phyloP scores from a whole-genome alignment of 2,888 invertebrate genomes.

The Apomyelois bistriatella region DNA sequence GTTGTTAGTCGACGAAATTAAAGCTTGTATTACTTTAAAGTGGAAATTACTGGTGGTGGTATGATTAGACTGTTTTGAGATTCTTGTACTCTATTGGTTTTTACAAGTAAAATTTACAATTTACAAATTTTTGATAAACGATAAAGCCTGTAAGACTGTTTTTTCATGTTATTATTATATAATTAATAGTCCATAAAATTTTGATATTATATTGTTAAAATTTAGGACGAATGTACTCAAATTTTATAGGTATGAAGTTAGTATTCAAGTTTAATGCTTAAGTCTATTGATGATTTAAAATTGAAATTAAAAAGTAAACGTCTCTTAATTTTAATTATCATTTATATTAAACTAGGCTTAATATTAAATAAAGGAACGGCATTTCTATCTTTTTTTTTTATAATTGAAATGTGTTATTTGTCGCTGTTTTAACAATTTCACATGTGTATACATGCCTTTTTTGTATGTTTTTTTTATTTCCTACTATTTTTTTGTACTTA shows the following conservation, averaged over 20 bases:
- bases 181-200: constrained; percentile 73
- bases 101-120: constrained; percentile 70
- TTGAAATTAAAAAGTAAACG: not conserved
- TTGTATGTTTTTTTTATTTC: not conserved
- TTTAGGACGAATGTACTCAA: constrained; percentile 55
- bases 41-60: constrained; percentile 36
- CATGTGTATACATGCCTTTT: too few relatives aligned
- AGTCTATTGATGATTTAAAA: constrained; percentile 8
- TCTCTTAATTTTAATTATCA: constrained; percentile 14
- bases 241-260: constrained; percentile 37
- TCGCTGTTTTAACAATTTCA: not conserved
- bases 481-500: constrained; percentile 11
- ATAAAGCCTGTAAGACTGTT: constrained; percentile 75
- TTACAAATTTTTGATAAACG: constrained; percentile 75
- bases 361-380: not conserved
- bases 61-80: constrained; percentile 61
- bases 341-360: not conserved
- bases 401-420: constrained; percentile 1
- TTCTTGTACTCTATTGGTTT: constrained; percentile 67
- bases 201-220: constrained; percentile 72
- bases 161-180: constrained; percentile 68
- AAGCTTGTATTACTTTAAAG: constrained; percentile 29
- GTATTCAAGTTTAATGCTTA: constrained; percentile 12
- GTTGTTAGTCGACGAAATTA: constrained; percentile 24
- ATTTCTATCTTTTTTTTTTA: not conserved